Conservation (phyloP, 1,140 invertebrate genomes). For the Drosophila auraria region DNA sequence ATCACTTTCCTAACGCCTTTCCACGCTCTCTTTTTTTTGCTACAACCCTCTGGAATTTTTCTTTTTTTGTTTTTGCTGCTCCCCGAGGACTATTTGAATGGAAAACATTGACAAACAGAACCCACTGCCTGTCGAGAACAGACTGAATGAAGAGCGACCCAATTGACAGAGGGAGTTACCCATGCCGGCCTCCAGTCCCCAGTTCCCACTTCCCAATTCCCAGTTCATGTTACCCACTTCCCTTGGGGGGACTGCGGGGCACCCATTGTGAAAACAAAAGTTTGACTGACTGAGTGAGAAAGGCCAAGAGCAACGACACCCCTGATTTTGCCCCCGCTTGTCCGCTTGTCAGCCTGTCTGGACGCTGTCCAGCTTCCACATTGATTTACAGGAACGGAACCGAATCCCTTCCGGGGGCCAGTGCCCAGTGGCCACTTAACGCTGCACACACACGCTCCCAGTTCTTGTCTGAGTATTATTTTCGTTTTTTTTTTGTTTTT, state of each 20-base stretch:
- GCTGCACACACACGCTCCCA: conserved; percentile 43
- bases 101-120: conserved; percentile 46
- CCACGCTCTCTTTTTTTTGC: background rate
- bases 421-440: conserved; percentile 63
- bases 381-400: conserved; percentile 61
- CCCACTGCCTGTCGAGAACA: conserved; percentile 61
- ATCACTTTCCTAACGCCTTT: background rate
- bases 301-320: conserved; percentile 72
- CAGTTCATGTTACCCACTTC: conserved; percentile 4
- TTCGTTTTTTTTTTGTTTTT: conserved; percentile 18
- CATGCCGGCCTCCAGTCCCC: background rate
- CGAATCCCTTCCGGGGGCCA: conserved; percentile 24
- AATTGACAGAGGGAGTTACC: conserved; percentile 54
- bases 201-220: background rate
- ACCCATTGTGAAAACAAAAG: conserved; percentile 67
- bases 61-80: background rate
- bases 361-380: conserved; percentile 51
- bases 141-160: conserved; percentile 42
- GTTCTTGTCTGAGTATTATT: conserved; percentile 7
- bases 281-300: conserved; percentile 78
- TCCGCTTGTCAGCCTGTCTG: conserved; percentile 29
- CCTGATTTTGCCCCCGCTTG: background rate
- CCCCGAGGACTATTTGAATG: conserved; percentile 39
- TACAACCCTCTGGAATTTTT: background rate
- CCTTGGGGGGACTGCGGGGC: background rate